Evolutionary conservation across 2,888 invertebrate genomes (phyloP).

Genomic region (Augochlorella aurata): DNA sequence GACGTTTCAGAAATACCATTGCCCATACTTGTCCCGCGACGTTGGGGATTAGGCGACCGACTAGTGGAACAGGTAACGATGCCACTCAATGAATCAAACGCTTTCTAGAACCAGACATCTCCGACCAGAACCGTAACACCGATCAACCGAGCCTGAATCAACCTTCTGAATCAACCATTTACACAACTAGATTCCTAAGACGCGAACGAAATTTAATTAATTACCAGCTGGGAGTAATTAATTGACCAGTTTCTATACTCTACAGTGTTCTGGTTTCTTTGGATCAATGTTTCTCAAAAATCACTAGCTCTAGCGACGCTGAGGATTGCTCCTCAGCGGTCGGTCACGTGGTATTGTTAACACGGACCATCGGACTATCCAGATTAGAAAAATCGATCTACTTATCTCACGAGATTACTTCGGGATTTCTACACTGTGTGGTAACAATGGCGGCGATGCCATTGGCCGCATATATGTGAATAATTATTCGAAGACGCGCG

Average conservation of each 20-base stretch:
- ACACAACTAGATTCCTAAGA: too few relatives aligned
- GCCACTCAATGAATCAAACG: constrained; percentile 2
- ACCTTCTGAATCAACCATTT: too few relatives aligned
- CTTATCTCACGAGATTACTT: neutral
- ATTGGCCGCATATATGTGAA: constrained; percentile 17
- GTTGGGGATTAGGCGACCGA: constrained; percentile 20
- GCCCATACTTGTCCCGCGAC: constrained; percentile 42
- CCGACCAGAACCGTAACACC: neutral
- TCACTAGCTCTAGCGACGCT: neutral
- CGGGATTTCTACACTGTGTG: neutral
- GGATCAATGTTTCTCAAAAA: neutral
- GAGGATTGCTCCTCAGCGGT: neutral
- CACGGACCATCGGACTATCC: too few relatives aligned
- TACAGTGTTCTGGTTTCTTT: neutral
- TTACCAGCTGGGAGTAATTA: neutral
- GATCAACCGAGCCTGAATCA: neutral
- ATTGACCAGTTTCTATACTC: neutral
- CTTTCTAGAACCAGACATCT: neutral
- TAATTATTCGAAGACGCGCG: constrained; percentile 1
- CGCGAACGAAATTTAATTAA: too few relatives aligned
- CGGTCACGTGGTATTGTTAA: neutral
- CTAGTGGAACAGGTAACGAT: constrained; percentile 31
- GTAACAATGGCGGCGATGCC: neutral
- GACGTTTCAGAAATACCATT: constrained; percentile 48
- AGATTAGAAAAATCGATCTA: neutral